Conservation (phyloP, 2,113 vertebrate species). For the Triplophysa dalaica region DNA sequence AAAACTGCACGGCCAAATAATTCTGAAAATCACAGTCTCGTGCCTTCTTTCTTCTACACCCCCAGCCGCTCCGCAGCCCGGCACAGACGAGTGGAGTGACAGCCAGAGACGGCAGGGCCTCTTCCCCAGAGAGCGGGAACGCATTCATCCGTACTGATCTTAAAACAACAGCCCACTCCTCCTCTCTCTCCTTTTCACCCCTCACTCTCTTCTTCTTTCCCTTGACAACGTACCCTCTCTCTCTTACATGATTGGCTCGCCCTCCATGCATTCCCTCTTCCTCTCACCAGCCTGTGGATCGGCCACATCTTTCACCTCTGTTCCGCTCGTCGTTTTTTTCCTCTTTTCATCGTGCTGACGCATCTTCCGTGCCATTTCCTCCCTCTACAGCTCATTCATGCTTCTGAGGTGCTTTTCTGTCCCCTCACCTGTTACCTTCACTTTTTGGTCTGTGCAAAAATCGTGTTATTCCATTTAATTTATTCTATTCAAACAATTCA, state of each 20-base stretch:
- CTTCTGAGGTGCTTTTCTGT: constrained; percentile 35
- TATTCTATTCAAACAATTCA: background rate
- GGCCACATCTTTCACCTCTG: constrained; percentile 37
- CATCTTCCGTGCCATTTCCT: constrained; percentile 25
- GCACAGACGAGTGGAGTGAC: constrained; percentile 69
- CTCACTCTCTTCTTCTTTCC: constrained; percentile 34
- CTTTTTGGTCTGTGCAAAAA: background rate
- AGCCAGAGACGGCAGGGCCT: constrained; percentile 66
- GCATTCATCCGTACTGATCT: constrained; percentile 78
- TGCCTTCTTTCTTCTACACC: constrained; percentile 55
- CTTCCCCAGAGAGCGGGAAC: constrained; percentile 66
- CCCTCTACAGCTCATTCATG: background rate
- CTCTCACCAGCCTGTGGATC: constrained; percentile 29
- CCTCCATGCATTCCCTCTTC: background rate
- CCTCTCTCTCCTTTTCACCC: constrained; percentile 43
- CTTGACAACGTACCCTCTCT: constrained; percentile 18
- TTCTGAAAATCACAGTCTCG: constrained; percentile 6
- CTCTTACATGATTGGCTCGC: constrained; percentile 33
- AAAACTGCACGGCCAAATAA: background rate
- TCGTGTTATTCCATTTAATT: background rate
- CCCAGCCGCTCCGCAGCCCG: constrained; percentile 47
- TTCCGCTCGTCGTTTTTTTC: constrained; percentile 30
- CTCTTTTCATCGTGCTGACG: constrained; percentile 45
- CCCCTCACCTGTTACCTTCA: constrained; percentile 7
- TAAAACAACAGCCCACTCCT: constrained; percentile 75